Base-by-base conservation (phyloP, 2,797 vertebrate genomes). In the Lerista edwardsae region DNA sequence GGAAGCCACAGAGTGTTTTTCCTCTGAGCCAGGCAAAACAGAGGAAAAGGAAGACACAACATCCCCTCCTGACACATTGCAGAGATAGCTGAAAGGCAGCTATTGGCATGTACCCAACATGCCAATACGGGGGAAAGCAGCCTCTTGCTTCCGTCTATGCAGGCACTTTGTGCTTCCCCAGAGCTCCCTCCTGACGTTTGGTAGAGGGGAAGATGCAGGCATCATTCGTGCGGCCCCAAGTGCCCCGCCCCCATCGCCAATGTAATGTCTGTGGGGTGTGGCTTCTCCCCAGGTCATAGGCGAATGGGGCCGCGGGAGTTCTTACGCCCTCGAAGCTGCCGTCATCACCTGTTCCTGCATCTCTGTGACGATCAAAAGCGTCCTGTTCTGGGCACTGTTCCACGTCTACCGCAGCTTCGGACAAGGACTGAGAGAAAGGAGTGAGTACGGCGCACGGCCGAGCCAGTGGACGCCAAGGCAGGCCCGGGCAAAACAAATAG, bases 401-500 rank as follows among this genome's bases (percentile, higher is more conserved):
- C 94, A 92, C 0, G 94, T 98, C 85, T 96, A 97, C 83, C 94
- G 90, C 88, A 97, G 95, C 94, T 97, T 97, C 12, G 97, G 97
- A 17, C 97, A 97, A 86, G 97, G 97, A 83, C 95, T 97, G 84
- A 94, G 96, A 83, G 97, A 98, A 92, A 97, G 96, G 94, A 97
- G 97, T 97, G 93, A 97, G 97, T 96, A 82, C n/a, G 31, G 0
- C 3, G 61, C 14, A 5, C 34, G 3, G 27, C 15, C 31, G 19
- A 44, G 29, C 2, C 67, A 41, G 67, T 1, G 9, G 57, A 12
- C 51, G 1, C 19, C 41, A n/a, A 12, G 62, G 9, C 19, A 69
- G 27, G 17, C 25, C 4, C 17, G 12, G 21, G 15, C 15, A 34
- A 55, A 21, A 31, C 29, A 27, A 29, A 27, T 15, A 31, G 59